Evolutionary conservation across 1,140 invertebrate genomes (phyloP).

Genomic region (Holotrichia oblita): DNA sequence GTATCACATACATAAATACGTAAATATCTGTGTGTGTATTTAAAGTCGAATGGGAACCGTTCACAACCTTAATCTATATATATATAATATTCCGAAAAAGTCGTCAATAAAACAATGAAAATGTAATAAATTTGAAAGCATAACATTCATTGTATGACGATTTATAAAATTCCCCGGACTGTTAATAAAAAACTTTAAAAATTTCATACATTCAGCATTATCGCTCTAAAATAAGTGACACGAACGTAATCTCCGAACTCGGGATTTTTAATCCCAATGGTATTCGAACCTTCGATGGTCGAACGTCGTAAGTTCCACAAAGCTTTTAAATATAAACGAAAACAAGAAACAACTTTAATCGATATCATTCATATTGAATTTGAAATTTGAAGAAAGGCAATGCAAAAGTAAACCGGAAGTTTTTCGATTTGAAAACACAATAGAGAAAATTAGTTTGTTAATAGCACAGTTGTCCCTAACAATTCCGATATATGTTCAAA

Average conservation of each 20-base stretch:
- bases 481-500: background rate
- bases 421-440: background rate
- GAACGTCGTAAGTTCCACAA: too few relatives aligned
- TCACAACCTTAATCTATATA: too few relatives aligned
- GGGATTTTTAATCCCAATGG: background rate
- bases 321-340: background rate
- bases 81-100: too few relatives aligned
- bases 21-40: too few relatives aligned
- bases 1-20: too few relatives aligned
- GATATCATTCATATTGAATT: slow-evolving; percentile 12
- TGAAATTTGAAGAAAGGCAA: background rate
- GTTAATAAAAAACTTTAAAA: background rate
- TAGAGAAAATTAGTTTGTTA: background rate
- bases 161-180: background rate
- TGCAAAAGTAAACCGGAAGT: background rate
- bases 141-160: background rate
- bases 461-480: background rate
- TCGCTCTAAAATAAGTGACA: background rate
- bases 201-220: background rate
- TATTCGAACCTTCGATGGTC: background rate
- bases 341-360: slow-evolving; percentile 3
- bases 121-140: too few relatives aligned
- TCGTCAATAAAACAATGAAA: too few relatives aligned
- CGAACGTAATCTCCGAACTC: background rate
- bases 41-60: too few relatives aligned